A percentile compares a stretch with the other conserved stretches of the same genome.
These are phyloP conservation scores for Odontomyia ornata DNA, from an alignment of 2,888 invertebrate species.

Conservation along the genomic window DNA sequence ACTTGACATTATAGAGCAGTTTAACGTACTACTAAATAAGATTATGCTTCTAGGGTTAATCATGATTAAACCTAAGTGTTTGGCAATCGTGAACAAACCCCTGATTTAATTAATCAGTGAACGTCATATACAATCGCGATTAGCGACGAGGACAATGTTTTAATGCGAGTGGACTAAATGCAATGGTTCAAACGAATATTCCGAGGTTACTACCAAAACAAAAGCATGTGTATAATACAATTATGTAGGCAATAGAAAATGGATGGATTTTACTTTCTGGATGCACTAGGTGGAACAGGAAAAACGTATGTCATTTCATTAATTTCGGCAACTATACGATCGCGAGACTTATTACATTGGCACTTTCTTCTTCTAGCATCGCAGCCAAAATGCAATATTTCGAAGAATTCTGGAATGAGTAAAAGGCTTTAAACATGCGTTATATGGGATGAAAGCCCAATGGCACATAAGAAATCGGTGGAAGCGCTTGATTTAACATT, in stretches of 20 bases:
- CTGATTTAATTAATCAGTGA: neutral
- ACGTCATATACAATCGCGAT: conserved; percentile 38
- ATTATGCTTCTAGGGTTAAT: too few relatives aligned
- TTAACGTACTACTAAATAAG: too few relatives aligned
- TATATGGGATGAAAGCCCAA: conserved; percentile 53
- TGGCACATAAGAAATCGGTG: conserved; percentile 54
- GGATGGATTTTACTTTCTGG: conserved; percentile 49
- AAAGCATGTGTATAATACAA: conserved; percentile 51
- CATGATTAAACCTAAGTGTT: neutral
- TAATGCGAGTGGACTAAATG: neutral
- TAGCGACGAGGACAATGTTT: neutral
- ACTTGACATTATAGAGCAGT: too few relatives aligned
- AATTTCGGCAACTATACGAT: conserved; percentile 44
- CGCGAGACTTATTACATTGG: neutral
- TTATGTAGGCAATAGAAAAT: conserved; percentile 53
- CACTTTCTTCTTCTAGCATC: neutral
- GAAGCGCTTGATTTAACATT: conserved; percentile 54
- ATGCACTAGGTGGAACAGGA: conserved; percentile 49
- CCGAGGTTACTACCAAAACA: conserved; percentile 50
- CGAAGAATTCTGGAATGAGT: conserved; percentile 54
- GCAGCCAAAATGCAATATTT: conserved; percentile 50
- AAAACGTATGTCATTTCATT: conserved; percentile 47
- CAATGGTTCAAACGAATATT: conserved; percentile 45
- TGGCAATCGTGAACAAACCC: neutral
- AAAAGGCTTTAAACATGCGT: conserved; percentile 49